Conservation (phyloP, 2,113 vertebrate species). For the Australoheros scitulus region DNA sequence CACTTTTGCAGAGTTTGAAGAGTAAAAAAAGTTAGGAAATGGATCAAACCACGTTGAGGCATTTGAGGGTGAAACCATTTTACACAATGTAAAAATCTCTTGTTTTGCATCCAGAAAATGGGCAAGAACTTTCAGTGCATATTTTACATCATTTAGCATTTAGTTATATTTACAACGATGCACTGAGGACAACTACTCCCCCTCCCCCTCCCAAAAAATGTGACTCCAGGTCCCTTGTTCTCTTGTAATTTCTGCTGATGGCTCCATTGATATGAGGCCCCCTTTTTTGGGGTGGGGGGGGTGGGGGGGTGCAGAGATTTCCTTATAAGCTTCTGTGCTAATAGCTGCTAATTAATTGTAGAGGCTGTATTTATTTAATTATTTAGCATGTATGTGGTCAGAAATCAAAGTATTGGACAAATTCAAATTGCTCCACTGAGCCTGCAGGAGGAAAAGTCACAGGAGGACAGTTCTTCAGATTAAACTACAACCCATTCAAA, state of each 20-base stretch:
- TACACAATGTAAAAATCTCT: background rate
- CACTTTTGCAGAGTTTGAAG: background rate
- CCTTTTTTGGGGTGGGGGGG: too few species aligned
- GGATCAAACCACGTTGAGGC: background rate
- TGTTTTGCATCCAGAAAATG: background rate
- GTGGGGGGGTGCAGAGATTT: background rate
- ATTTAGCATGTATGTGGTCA: background rate
- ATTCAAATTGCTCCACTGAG: background rate
- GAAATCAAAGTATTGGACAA: background rate
- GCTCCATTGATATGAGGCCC: too few species aligned
- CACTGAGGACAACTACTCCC: background rate
- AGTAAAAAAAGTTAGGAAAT: background rate
- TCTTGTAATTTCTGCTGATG: too few species aligned
- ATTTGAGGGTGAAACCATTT: background rate
- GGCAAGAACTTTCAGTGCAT: background rate
- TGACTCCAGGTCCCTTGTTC: too few species aligned
- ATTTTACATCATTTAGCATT: background rate
- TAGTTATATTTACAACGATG: background rate
- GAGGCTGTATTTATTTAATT: background rate
- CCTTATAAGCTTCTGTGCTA: background rate
- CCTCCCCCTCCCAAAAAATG: too few species aligned
- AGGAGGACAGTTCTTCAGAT: background rate
- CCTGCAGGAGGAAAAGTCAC: background rate
- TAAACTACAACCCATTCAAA: background rate
- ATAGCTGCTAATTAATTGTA: background rate